phyloP scores from a whole-genome alignment of 2,888 invertebrate genomes.

The Halocaridina rubra region DNA sequence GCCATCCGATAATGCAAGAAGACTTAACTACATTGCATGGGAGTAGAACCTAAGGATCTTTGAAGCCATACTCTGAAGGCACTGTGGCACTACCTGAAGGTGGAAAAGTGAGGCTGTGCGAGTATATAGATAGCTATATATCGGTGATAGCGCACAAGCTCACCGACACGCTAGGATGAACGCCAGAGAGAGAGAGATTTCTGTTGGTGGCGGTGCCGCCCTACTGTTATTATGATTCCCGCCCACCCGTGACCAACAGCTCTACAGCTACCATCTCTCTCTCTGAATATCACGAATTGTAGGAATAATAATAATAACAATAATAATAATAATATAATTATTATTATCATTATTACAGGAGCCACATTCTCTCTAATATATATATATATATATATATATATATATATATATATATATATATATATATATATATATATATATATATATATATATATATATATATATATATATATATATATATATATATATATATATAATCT shows the following conservation, averaged over 20 bases:
- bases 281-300: background rate
- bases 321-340: background rate
- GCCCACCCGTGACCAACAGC: conserved; percentile 40
- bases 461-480: too few species aligned
- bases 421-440: too few species aligned
- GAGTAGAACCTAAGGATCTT: background rate
- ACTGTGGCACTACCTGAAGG: background rate
- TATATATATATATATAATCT: too few species aligned
- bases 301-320: background rate
- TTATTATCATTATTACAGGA: background rate
- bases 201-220: background rate
- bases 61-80: too few species aligned
- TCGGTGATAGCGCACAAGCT: background rate
- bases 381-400: background rate
- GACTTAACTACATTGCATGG: background rate
- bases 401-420: too few species aligned
- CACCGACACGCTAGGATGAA: conserved; percentile 15
- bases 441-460: too few species aligned
- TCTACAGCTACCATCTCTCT: background rate
- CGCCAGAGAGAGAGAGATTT: conserved; percentile 10
- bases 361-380: background rate
- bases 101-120: background rate
- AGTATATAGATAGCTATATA: too few species aligned
- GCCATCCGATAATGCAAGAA: background rate
- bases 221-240: conserved; percentile 27